Evolutionary conservation across 2,888 invertebrate genomes (phyloP), one percentile per base, ranked within the genome.

Genomic region (Dryadula phaetusa): DNA sequence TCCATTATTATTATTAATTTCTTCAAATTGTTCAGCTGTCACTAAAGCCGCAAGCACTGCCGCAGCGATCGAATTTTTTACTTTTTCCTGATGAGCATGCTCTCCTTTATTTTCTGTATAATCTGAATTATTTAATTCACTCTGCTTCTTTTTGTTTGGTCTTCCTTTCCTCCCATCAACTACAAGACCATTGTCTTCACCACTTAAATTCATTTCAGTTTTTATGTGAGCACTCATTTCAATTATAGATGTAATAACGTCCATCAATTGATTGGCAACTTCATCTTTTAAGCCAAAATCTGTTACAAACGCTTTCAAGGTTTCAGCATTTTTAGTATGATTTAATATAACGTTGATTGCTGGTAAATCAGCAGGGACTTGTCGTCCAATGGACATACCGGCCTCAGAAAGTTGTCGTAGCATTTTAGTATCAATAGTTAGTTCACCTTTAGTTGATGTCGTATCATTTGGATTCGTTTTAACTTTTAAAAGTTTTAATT

Each of bases 381-480:
- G 95, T 74, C 95, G 89, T 3, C 95, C 95, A 60, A 95, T 93
- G 0, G 95, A 94, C 93, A 95, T 94, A 34, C 95, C 95, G 12
- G 95, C 95, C 82, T 95, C 95, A 4, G 95, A 95, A 40, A 95
- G 80, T 75, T 95, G 95, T 70, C 94, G 89, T 44, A 95, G 77
- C 94, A 95, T 95, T 64, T 94, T 93, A 3, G 94, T 93, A 74
- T 95, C 95, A 69, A 95, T 94, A 69, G 94, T 94, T 61, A 94
- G 83, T 79, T 95, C 95, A 14, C 94, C 94, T 74, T 93, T 93
- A 4, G 93, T 90, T 8, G 93, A 92, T 16, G 91, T 86, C 3
- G 92, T 91, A 67, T 93, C 92, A 71, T 90, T 93, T 0, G 92
- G 91, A 72, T 93, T 92, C 2, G 92, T 93, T 82, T 92, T 92